Evolutionary conservation across 2,797 vertebrate genomes (phyloP).

Genomic region (Toxotes lorentzi): DNA sequence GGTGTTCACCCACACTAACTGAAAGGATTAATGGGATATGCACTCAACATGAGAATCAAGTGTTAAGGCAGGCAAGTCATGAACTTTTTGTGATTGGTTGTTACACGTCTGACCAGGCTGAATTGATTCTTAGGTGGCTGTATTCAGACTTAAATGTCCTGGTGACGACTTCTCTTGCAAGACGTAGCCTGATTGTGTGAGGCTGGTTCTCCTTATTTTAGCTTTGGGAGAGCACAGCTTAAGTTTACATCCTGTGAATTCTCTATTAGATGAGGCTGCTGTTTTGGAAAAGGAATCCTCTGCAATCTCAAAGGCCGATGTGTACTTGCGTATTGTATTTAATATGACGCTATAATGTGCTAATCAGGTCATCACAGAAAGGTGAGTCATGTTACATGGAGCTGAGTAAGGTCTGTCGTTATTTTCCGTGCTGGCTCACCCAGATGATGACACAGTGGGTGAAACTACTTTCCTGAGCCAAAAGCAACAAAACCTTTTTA

Average conservation of each 20-base stretch:
- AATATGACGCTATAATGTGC: slow-evolving; percentile 40
- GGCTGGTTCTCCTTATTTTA: slow-evolving; percentile 5
- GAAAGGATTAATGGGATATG: slow-evolving; percentile 6
- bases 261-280: not conserved
- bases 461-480: slow-evolving; percentile 58
- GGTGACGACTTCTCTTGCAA: not conserved
- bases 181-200: slow-evolving; percentile 2
- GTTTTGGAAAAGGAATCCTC: slow-evolving; percentile 27
- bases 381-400: slow-evolving; percentile 77
- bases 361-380: slow-evolving; percentile 61
- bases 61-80: slow-evolving; percentile 6
- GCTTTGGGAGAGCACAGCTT: not conserved
- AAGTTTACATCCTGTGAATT: not conserved
- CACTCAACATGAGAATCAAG: not conserved
- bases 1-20: not conserved
- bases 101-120: not conserved
- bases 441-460: slow-evolving; percentile 61
- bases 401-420: slow-evolving; percentile 75
- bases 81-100: slow-evolving; percentile 12
- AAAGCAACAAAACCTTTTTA: slow-evolving; percentile 32
- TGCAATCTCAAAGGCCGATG: not conserved
- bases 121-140: slow-evolving; percentile 2
- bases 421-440: slow-evolving; percentile 80
- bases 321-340: not conserved
- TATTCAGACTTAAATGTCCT: slow-evolving; percentile 1